Percentiles rank a stretch among this genome's conserved stretches.
Conservation (phyloP, 2,888 invertebrate genomes). For the Latrodectus hesperus region DNA sequence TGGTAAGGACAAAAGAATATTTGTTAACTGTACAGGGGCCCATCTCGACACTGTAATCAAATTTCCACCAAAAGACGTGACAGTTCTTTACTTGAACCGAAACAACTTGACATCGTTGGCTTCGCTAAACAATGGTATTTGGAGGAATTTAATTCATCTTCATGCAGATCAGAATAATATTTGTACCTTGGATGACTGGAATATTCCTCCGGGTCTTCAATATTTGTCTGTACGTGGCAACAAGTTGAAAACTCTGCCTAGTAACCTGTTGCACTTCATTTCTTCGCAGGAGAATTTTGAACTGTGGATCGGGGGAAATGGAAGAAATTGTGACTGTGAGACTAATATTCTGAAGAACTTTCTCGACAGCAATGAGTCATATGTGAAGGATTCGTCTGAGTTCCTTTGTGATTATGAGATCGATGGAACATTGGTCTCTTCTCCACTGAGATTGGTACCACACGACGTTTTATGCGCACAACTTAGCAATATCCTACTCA, state of each 20-base stretch:
- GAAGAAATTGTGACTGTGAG: slow-evolving; percentile 35
- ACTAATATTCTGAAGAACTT: slow-evolving; percentile 29
- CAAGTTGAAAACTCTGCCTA: slow-evolving; percentile 9
- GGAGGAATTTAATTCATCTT: slow-evolving; percentile 46
- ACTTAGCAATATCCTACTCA: not conserved
- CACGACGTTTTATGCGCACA: slow-evolving; percentile 21
- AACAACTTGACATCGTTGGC: slow-evolving; percentile 20
- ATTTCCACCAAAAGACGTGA: slow-evolving; percentile 7
- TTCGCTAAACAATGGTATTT: slow-evolving; percentile 7
- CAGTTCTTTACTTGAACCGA: slow-evolving; percentile 49
- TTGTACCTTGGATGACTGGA: slow-evolving; percentile 20
- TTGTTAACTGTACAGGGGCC: slow-evolving; percentile 59
- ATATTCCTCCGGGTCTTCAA: slow-evolving; percentile 30
- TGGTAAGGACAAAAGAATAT: slow-evolving; percentile 36
- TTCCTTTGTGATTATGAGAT: slow-evolving; percentile 48
- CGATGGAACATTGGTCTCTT: slow-evolving; percentile 21
- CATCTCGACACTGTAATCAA: slow-evolving; percentile 6
- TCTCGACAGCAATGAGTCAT: slow-evolving; percentile 1
- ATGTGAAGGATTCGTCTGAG: slow-evolving; percentile 32
- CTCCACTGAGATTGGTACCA: slow-evolving; percentile 27
- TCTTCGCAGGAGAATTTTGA: slow-evolving; percentile 7
- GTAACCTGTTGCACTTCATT: slow-evolving; percentile 13
- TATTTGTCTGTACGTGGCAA: slow-evolving; percentile 43
- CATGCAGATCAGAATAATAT: slow-evolving; percentile 35
- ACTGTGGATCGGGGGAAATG: slow-evolving; percentile 34